These are phyloP conservation scores for Heliconius hewitsoni DNA, from an alignment of 1,140 invertebrate genomes.

Conservation along the genomic window DNA sequence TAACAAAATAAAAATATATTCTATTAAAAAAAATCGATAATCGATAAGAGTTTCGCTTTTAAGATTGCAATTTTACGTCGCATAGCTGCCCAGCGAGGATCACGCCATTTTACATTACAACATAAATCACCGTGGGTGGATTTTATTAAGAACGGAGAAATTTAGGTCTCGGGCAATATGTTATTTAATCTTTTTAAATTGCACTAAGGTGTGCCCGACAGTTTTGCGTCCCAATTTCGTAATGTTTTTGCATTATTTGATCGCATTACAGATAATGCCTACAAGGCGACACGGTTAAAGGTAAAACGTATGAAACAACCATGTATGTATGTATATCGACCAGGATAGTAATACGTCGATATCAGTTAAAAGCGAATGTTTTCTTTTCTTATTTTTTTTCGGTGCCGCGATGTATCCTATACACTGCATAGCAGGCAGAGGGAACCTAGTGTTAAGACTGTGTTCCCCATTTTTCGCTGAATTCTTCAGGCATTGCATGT, in stretches of 20 bases:
- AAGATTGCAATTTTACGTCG: not conserved
- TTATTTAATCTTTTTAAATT: constrained; percentile 35
- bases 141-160: constrained; percentile 28
- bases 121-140: constrained; percentile 34
- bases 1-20: not conserved
- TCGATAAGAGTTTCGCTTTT: not conserved
- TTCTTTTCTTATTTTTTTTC: too few relatives aligned
- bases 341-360: not conserved
- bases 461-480: too few relatives aligned
- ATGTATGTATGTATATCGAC: not conserved
- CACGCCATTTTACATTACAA: not conserved
- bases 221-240: constrained; percentile 35
- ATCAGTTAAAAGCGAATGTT: not conserved
- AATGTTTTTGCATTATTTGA: constrained; percentile 34
- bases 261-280: constrained; percentile 25
- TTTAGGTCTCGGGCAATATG: constrained; percentile 34
- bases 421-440: too few relatives aligned
- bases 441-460: too few relatives aligned
- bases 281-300: constrained; percentile 15
- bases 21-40: not conserved
- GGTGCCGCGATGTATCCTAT: too few relatives aligned
- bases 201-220: constrained; percentile 31
- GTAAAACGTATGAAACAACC: not conserved
- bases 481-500: too few relatives aligned
- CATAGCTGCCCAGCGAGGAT: not conserved